Base-by-base conservation (phyloP, 1,140 invertebrate genomes). In the Drosophila subpulchrella region DNA sequence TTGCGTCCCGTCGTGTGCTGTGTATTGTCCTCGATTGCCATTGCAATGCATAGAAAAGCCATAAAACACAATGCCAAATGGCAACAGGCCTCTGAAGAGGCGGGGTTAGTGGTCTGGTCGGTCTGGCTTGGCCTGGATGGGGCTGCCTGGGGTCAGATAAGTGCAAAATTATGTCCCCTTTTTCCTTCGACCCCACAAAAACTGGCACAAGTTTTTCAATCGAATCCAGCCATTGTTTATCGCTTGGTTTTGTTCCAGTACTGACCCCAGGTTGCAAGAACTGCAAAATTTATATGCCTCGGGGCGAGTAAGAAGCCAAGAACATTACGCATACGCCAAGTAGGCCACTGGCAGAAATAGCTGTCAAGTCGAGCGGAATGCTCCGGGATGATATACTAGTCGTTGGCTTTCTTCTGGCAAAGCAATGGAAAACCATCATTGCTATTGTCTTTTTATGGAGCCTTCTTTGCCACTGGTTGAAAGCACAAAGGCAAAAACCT, bases 41-140 rank as follows among this genome's bases (percentile, higher is more conserved):
- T 80, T 80, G 70, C 63, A 75, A 72, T 86, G 83, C 74, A 88
- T 79, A 88, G 82, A 78, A 86, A 88, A 79, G 61, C 78, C 78
- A 88, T 88, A 79, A 86, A 82, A 78, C 41, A 82, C 63, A 82
- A 75, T 71, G 68, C 62, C 68, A 78, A 75, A 63, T 66, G 42
- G 56, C 42, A 78, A 71, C 75, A 66, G 48, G 53, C 81, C 47
- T 17, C 34, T 5, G 39, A 55, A 42, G 48, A 30, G 71, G 50
- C 27, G 47, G 32, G 30, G 13, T 20, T 68, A 34, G 53, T 44
- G 53, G 30, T 56, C 30, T 11, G 47, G 38, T 41, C 17, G 34
- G 15, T 12, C 6, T 24, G 39, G 34, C 12, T 10, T 42, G 54
- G 34, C 51, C 54, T n/a, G 66, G 57, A 34, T 36, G 41, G 61